These are phyloP conservation scores for Corydoras sp. DNA, from an alignment of 2,113 vertebrate species.

Conservation along the genomic window DNA sequence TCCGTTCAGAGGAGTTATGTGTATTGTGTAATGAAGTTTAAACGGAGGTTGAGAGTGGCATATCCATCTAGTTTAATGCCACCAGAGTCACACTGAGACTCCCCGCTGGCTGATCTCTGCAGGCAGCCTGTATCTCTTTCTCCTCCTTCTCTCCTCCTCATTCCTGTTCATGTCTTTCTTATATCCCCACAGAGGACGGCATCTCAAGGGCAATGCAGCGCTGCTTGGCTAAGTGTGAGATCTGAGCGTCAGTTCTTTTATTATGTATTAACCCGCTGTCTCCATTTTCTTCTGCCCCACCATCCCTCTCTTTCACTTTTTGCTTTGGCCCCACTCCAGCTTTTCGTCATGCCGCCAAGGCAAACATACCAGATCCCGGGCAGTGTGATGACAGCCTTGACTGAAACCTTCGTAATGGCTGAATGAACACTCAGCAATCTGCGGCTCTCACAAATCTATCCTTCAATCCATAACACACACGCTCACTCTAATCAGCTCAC, in stretches of 20 bases:
- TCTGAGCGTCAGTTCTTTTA: slow-evolving; percentile 20
- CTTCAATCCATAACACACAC: background rate
- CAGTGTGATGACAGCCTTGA: slow-evolving; percentile 27
- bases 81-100: slow-evolving; percentile 10
- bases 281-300: background rate
- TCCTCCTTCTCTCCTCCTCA: slow-evolving; percentile 26
- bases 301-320: slow-evolving; percentile 1
- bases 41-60: slow-evolving; percentile 25
- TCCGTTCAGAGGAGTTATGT: slow-evolving; percentile 4
- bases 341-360: slow-evolving; percentile 14
- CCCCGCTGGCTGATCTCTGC: slow-evolving; percentile 17
- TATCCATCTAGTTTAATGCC: slow-evolving; percentile 22
- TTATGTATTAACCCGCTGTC: slow-evolving; percentile 1
- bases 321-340: slow-evolving; percentile 14
- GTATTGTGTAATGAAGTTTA: slow-evolving; percentile 24
- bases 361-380: slow-evolving; percentile 32
- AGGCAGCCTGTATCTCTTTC: slow-evolving; percentile 12
- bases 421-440: slow-evolving; percentile 27
- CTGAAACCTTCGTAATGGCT: slow-evolving; percentile 19
- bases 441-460: slow-evolving; percentile 7
- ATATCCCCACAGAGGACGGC: slow-evolving; percentile 35
- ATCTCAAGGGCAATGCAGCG: slow-evolving; percentile 54
- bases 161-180: slow-evolving; percentile 46
- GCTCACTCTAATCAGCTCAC: slow-evolving; percentile 1
- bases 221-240: slow-evolving; percentile 15